phyloP scores from a whole-genome alignment of 2,113 vertebrate genomes.

The Salvelinus fontinalis region DNA sequence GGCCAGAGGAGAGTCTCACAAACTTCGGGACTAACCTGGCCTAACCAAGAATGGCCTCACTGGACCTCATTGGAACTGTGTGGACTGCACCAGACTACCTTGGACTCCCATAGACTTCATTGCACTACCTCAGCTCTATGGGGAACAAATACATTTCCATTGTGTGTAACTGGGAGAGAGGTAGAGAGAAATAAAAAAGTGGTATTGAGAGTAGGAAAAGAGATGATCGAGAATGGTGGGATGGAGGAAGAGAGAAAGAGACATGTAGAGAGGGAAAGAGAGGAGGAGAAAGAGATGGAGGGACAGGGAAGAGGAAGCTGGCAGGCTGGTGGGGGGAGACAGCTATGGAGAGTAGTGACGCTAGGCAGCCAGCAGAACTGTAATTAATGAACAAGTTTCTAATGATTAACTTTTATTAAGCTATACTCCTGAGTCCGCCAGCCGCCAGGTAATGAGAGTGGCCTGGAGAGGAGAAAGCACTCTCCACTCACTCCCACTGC shows the following conservation, averaged over 20 bases:
- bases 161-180: neutral
- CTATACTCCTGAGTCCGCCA: conserved; percentile 72
- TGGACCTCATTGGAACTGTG: too few species aligned
- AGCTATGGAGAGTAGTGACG: conserved; percentile 34
- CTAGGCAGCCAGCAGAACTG: conserved; percentile 60
- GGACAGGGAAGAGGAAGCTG: conserved; percentile 4
- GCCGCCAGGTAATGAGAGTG: conserved; percentile 72
- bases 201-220: neutral
- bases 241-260: neutral
- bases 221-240: neutral
- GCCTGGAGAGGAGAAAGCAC: conserved; percentile 23
- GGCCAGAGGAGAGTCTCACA: neutral
- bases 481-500: conserved; percentile 14
- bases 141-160: too few species aligned
- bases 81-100: too few species aligned
- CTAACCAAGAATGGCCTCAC: too few species aligned
- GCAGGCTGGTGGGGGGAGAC: conserved; percentile 4
- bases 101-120: neutral
- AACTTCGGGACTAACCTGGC: too few species aligned
- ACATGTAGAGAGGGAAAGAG: neutral
- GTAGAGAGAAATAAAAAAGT: neutral
- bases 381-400: conserved; percentile 83
- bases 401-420: conserved; percentile 81
- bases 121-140: too few species aligned
- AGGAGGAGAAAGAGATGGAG: conserved; percentile 1